Evolutionary conservation across 2,888 invertebrate genomes (phyloP), one percentile per base, ranked within the genome.

Genomic region (Drosophila fulvimacula): DNA sequence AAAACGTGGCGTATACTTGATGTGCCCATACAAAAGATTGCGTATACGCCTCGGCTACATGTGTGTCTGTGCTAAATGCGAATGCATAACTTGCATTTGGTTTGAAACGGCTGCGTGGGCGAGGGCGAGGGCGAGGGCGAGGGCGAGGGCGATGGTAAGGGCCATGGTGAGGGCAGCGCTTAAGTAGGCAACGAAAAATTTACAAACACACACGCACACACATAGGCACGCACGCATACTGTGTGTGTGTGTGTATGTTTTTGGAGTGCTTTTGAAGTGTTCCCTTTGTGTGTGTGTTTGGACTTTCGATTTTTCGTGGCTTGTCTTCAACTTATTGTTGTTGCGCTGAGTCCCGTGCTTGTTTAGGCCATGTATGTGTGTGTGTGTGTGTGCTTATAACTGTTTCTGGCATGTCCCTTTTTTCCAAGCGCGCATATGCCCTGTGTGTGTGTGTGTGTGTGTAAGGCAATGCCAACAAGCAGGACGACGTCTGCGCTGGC

Each of bases 1-100:
- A 88, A 89, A 89, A 81, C 82, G 82, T 87, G 89, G 87, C 87
- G 84, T 89, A 81, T 83, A 87, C 78, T 87, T 81, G 57, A 81
- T 89, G 73, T 71, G 78, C 42, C 39, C 69, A 72, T 36, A 67
- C 41, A 59, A 66, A 69, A 56, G 78, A 86, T 82, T 89, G 88
- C 89, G 89, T 87, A 87, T 89, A 88, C 89, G 89, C 76, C 68
- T 71, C 41, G 64, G 0, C 41, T 27, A 32, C 48, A 34, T 46
- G 53, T 55, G 46, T 42, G 32, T 44, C 74, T 73, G 81, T 42
- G 56, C 55, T 68, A 59, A 55, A 44, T 39, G 52, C 61, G 68
- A 52, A 57, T 64, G 59, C 61, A 84, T 76, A 82, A 69, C 79
- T 69, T 74, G 75, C 71, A 86, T 68, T 88, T 88, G 79, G 80